phyloP scores from a whole-genome alignment of 2,797 vertebrate species.

The Gypaetus barbatus region DNA sequence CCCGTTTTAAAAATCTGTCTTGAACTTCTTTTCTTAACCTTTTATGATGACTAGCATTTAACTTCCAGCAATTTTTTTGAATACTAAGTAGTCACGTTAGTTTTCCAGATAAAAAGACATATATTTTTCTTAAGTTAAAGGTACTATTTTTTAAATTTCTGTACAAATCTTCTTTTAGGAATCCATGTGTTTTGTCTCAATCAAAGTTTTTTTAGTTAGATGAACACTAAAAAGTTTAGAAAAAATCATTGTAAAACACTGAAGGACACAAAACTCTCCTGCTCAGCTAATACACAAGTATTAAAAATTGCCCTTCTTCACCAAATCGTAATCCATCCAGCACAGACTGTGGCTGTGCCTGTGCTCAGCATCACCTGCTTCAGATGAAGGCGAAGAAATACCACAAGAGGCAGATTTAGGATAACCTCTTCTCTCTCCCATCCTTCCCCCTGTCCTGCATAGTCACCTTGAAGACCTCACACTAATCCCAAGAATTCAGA shows the following conservation, averaged over 20 bases:
- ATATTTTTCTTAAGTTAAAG: not conserved
- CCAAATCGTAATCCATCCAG: not conserved
- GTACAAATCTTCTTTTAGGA: not conserved
- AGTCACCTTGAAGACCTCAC: not conserved
- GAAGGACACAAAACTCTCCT: conserved; percentile 5
- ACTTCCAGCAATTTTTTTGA: conserved; percentile 10
- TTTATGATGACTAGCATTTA: conserved; percentile 47
- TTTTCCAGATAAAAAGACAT: conserved; percentile 13
- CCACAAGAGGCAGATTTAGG: not conserved
- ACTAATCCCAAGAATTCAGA: not conserved
- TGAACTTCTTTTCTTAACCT: not conserved
- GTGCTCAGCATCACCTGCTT: not conserved
- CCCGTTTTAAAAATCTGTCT: not conserved
- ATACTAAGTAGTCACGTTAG: not conserved
- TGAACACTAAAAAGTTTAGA: not conserved
- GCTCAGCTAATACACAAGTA: not conserved
- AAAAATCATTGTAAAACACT: not conserved
- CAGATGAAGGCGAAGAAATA: not conserved
- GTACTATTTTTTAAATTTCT: not conserved
- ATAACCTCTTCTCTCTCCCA: not conserved
- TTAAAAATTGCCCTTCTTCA: not conserved
- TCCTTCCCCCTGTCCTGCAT: not conserved
- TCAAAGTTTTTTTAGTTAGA: conserved; percentile 1
- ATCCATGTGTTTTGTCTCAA: not conserved
- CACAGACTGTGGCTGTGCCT: not conserved